Conservation (phyloP, 2,888 invertebrate genomes). For the Lydus trimaculatus region DNA sequence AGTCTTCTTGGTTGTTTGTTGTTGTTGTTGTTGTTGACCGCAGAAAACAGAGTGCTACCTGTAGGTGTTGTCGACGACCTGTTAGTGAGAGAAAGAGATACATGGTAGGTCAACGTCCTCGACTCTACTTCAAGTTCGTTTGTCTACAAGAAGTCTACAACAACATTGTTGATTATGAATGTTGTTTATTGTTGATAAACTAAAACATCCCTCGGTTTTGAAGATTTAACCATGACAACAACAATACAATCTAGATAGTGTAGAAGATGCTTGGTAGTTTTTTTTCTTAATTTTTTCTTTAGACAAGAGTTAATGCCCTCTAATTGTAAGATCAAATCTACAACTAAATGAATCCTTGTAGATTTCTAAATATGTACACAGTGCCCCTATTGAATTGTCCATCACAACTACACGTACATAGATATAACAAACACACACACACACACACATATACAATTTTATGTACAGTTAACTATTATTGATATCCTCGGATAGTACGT, state of each 20-base stretch:
- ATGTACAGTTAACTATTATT: too few relatives aligned
- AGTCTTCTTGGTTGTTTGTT: not conserved
- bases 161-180: conserved; percentile 14
- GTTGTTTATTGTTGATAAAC: not conserved
- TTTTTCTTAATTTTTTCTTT: too few relatives aligned
- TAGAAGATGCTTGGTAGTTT: too few relatives aligned
- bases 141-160: conserved; percentile 32
- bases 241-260: too few relatives aligned
- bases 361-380: not conserved
- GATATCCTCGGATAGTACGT: not conserved
- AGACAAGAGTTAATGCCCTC: not conserved
- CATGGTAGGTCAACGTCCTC: conserved; percentile 22
- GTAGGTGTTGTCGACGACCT: conserved; percentile 29
- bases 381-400: not conserved
- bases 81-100: conserved; percentile 12
- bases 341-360: not conserved
- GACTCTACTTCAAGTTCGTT: conserved; percentile 29
- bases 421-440: too few relatives aligned
- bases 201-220: conserved; percentile 10
- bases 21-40: conserved; percentile 21
- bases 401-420: not conserved
- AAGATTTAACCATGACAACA: too few relatives aligned
- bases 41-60: conserved; percentile 19
- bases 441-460: too few relatives aligned
- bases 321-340: not conserved